Base-by-base conservation (phyloP, 2,797 vertebrate species). In the Leptatherina wallacei region DNA sequence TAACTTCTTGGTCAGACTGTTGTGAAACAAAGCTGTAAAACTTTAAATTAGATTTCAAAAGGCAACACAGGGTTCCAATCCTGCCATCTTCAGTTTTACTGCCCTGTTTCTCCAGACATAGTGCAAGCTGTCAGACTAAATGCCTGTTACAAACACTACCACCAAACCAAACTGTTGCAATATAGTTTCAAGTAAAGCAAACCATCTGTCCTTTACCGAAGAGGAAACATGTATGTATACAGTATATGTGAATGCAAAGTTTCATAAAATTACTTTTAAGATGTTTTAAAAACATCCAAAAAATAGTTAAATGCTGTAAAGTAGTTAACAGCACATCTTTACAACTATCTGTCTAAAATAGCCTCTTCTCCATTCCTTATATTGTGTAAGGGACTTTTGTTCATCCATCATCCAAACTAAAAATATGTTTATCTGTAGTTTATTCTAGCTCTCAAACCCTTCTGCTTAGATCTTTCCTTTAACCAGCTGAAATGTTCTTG, bases 31-130 rank as follows among this genome's bases (percentile, higher is more conserved):
- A 59, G 44, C 74, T 81, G 33, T 89, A 87, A 88, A 90, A 77
- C 58, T 79, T 84, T 71, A 75, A 89, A 87, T 85, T 83, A 77
- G 59, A 84, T 88, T 84, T 84, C 3, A 74, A 77, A 83, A 73
- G 76, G 80, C 81, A 89, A 76, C 77, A 49, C 24, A 13, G 47
- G 69, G 36, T 58, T 64, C 44, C 16, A 51, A 49, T 70, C 61
- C 40, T 80, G 54, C 67, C 68, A 59, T 88, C 42, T 67, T 70
- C 71, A 7, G 24, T 75, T 89, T 88, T 84, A 89, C 67, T 86
- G 79, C 77, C 68, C 35, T 2, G 5, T 63, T 76, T 73, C 49
- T 81, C 42, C 61, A 68, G 52, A 75, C 79, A 78, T 61, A 8
- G 65, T 24, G 58, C 54, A 55, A 40, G 7, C 61, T 69, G 54